Evolutionary conservation across 2,113 vertebrate species (phyloP).

Genomic region (Dipodomys spectabilis): DNA sequence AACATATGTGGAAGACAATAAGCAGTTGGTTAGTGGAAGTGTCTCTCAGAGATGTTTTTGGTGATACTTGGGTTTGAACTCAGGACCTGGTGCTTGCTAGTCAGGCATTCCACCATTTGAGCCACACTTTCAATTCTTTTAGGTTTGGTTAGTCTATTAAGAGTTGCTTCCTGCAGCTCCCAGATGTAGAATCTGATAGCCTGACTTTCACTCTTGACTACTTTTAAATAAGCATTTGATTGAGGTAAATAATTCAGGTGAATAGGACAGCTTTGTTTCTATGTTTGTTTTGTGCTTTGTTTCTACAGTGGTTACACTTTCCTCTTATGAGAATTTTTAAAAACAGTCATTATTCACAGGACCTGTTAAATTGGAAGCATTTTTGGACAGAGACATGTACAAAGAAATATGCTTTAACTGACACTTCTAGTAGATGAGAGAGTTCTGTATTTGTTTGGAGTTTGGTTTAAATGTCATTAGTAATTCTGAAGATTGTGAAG

Average conservation of each 20-base stretch:
- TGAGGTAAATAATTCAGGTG: neutral
- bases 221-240: conserved; percentile 72
- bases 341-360: neutral
- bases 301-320: neutral
- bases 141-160: no score
- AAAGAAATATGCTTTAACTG: neutral
- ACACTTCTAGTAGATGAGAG: neutral
- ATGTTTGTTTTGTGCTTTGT: neutral
- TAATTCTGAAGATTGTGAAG: neutral
- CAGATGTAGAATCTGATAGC: no score
- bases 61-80: no score
- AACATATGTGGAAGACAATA: neutral
- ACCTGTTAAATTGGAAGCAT: neutral
- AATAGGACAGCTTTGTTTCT: neutral
- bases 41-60: neutral
- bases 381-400: neutral
- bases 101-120: no score
- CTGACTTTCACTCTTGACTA: neutral
- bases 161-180: no score
- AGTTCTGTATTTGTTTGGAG: neutral
- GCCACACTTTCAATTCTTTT: no score
- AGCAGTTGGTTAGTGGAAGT: neutral
- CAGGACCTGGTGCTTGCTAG: no score
- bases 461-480: neutral
- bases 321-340: neutral